Percentiles rank a stretch among this genome's conserved stretches.
phyloP scores from a whole-genome alignment of 2,888 invertebrate species.

The Drosophila prostipennis region DNA sequence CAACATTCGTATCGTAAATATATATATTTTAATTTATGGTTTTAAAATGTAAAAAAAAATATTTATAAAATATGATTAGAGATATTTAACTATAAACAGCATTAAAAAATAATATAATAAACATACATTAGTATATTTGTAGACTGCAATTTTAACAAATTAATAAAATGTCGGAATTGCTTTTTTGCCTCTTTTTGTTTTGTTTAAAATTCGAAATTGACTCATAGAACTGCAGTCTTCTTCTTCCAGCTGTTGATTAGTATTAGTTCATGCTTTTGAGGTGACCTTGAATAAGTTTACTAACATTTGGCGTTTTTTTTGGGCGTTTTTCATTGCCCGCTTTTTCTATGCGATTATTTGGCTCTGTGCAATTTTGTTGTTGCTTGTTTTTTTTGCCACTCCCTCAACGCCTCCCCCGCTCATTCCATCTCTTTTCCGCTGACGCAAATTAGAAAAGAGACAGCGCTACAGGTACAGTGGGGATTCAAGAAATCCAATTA shows the following conservation, averaged over 20 bases:
- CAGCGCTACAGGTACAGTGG: slow-evolving; percentile 12
- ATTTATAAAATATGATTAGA: no score
- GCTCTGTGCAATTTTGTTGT: slow-evolving; percentile 45
- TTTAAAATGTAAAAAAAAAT: no score
- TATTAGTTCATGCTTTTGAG: slow-evolving; percentile 75
- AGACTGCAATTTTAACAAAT: not conserved
- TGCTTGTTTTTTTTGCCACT: slow-evolving; percentile 17
- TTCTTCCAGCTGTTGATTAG: slow-evolving; percentile 44
- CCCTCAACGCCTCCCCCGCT: not conserved
- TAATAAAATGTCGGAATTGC: not conserved
- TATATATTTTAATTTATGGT: no score
- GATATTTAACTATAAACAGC: no score
- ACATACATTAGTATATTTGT: no score
- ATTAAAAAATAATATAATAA: no score
- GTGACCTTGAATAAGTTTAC: slow-evolving; percentile 80
- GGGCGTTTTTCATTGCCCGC: slow-evolving; percentile 33
- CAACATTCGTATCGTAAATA: not conserved
- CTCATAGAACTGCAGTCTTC: slow-evolving; percentile 18
- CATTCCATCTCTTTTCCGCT: slow-evolving; percentile 15
- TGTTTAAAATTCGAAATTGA: slow-evolving; percentile 1
- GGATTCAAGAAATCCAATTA: not conserved
- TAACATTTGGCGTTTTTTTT: slow-evolving; percentile 61
- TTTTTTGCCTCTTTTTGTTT: not conserved
- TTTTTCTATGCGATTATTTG: slow-evolving; percentile 33
- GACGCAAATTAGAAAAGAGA: slow-evolving; percentile 35